Conservation (phyloP, 2,888 invertebrate genomes). For the Euplexia lucipara region DNA sequence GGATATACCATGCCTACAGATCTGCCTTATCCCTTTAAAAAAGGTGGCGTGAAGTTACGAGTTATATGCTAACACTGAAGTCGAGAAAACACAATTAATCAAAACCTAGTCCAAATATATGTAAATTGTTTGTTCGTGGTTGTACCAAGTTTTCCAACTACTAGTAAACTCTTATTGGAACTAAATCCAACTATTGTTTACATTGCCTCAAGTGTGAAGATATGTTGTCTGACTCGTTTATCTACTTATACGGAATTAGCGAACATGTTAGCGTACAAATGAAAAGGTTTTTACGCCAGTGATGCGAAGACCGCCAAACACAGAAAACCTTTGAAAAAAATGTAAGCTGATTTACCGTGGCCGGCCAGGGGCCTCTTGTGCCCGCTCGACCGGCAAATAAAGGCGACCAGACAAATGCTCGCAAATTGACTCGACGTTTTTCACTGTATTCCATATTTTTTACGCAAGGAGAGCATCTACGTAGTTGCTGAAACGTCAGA, state of each 20-base stretch:
- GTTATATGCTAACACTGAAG: neutral
- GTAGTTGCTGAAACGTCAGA: constrained; percentile 71
- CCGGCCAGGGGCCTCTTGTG: constrained; percentile 82
- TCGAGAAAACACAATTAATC: neutral
- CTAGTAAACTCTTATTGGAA: constrained; percentile 41
- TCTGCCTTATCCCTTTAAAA: no score
- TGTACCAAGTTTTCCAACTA: constrained; percentile 40
- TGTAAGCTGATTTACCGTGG: constrained; percentile 90
- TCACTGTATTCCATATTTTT: constrained; percentile 86
- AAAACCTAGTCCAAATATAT: no score
- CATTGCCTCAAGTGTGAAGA: constrained; percentile 53
- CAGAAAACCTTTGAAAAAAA: constrained; percentile 89
- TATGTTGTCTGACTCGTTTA: constrained; percentile 41
- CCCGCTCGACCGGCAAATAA: constrained; percentile 88
- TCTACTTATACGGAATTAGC: constrained; percentile 67
- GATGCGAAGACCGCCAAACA: constrained; percentile 86
- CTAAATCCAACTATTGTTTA: constrained; percentile 48
- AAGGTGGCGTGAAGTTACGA: no score
- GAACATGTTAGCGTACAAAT: constrained; percentile 78
- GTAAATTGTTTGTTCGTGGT: neutral
- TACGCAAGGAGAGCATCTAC: constrained; percentile 69
- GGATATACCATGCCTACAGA: no score
- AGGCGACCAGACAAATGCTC: constrained; percentile 90
- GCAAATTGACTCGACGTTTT: constrained; percentile 90
- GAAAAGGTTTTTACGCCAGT: constrained; percentile 84